Conservation (phyloP, 2,888 invertebrate genomes). For the Mythimna ferrago region DNA sequence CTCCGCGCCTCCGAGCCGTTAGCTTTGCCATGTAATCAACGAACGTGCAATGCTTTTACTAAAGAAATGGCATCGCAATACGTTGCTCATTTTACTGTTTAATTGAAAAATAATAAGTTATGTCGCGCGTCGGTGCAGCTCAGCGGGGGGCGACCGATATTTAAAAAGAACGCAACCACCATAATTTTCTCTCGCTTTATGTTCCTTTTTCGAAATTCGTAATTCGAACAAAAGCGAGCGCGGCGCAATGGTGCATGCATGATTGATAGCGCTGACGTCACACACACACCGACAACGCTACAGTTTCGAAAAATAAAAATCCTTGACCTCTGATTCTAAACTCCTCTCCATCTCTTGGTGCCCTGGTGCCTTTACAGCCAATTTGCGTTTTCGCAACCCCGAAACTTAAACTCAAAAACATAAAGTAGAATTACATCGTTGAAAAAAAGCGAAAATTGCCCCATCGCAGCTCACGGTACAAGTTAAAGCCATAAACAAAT, state of each 20-base stretch:
- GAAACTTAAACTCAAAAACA: conserved; percentile 72
- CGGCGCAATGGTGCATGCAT: conserved; percentile 89
- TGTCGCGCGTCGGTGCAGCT: conserved; percentile 71
- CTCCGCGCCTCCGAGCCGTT: conserved; percentile 11
- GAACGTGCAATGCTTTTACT: conserved; percentile 43
- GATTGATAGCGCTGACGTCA: conserved; percentile 89
- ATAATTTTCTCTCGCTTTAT: conserved; percentile 84
- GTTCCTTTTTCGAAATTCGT: conserved; percentile 89
- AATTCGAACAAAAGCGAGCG: conserved; percentile 88
- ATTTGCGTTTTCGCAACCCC: conserved; percentile 78
- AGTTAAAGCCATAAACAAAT: conserved; percentile 89
- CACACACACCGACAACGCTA: conserved; percentile 74
- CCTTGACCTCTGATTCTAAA: conserved; percentile 83
- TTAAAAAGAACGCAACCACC: conserved; percentile 85
- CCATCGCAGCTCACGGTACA: conserved; percentile 79
- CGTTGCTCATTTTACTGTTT: conserved; percentile 81
- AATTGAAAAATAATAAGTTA: conserved; percentile 83
- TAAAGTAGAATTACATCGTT: conserved; percentile 82
- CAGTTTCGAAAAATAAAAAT: conserved; percentile 81
- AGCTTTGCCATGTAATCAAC: conserved; percentile 44
- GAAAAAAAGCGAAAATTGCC: conserved; percentile 83
- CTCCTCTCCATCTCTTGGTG: conserved; percentile 65
- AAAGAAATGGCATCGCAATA: conserved; percentile 58
- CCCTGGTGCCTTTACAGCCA: conserved; percentile 71
- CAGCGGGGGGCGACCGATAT: conserved; percentile 81